Conservation (phyloP, 64 coral and sea anemone genomes). For the Pocillopora verrucosa region DNA sequence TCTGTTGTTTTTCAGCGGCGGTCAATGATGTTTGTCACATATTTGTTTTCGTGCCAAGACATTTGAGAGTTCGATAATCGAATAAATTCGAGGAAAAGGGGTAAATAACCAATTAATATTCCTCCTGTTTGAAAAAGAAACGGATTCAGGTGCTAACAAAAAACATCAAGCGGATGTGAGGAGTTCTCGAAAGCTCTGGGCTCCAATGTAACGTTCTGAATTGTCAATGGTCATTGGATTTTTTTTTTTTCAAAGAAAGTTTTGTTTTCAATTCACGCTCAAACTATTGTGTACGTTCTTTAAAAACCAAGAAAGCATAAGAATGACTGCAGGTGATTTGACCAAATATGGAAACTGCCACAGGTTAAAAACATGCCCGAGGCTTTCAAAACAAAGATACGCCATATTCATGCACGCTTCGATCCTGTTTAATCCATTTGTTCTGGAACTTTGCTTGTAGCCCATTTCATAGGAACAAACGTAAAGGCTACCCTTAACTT, state of each 20-base stretch:
- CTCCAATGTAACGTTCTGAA: background rate
- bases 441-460: background rate
- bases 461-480: too few relatives aligned
- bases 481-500: too few relatives aligned
- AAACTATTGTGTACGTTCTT: background rate
- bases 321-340: constrained; percentile 7
- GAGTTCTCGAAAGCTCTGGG: background rate
- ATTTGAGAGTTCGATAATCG: background rate
- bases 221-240: background rate
- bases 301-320: background rate
- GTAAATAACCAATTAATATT: background rate
- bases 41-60: background rate
- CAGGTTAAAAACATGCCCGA: background rate
- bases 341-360: constrained; percentile 34
- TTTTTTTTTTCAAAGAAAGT: background rate
- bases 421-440: background rate
- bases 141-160: background rate
- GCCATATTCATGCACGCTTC: background rate
- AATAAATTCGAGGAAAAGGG: background rate
- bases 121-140: background rate
- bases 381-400: background rate
- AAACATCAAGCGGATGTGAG: background rate
- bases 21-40: background rate
- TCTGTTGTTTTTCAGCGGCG: background rate
- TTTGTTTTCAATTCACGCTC: background rate